phyloP scores from a whole-genome alignment of 2,113 vertebrate genomes.

The Gorilla gorilla region DNA sequence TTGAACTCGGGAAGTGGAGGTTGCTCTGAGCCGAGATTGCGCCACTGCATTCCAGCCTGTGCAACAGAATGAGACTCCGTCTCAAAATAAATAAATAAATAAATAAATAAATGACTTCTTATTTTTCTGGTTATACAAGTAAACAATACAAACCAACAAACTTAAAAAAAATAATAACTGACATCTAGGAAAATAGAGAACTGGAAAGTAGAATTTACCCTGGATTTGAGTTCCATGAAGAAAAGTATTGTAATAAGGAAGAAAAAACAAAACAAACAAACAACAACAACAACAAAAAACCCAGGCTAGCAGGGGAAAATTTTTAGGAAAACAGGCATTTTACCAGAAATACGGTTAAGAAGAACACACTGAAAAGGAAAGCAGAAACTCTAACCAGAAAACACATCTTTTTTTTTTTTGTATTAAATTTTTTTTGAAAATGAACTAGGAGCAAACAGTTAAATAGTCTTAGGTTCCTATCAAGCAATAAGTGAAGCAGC shows the following conservation, averaged over 20 bases:
- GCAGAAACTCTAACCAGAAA: not conserved
- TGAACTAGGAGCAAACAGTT: not conserved
- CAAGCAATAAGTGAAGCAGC: not conserved
- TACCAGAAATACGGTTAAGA: not conserved
- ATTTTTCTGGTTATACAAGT: not conserved
- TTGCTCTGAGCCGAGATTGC: too few species aligned
- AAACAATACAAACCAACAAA: slow-evolving; percentile 21
- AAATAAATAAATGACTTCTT: too few species aligned
- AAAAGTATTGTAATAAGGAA: not conserved
- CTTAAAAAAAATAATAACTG: not conserved
- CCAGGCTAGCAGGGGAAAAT: not conserved
- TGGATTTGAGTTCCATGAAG: not conserved
- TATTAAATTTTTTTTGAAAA: not conserved
- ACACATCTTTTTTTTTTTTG: not conserved
- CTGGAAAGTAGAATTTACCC: slow-evolving; percentile 24
- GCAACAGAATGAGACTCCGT: too few species aligned
- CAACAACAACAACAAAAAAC: not conserved
- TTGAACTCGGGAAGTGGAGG: too few species aligned
- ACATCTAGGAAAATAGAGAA: not conserved
- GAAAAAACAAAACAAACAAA: not conserved
- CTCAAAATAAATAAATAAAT: too few species aligned
- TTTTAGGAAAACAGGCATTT: not conserved
- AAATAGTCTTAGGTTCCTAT: not conserved
- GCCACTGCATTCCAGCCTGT: too few species aligned
- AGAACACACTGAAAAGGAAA: not conserved